phyloP scores from a whole-genome alignment of 2,888 invertebrate genomes.

The Ernsta delagoae region DNA sequence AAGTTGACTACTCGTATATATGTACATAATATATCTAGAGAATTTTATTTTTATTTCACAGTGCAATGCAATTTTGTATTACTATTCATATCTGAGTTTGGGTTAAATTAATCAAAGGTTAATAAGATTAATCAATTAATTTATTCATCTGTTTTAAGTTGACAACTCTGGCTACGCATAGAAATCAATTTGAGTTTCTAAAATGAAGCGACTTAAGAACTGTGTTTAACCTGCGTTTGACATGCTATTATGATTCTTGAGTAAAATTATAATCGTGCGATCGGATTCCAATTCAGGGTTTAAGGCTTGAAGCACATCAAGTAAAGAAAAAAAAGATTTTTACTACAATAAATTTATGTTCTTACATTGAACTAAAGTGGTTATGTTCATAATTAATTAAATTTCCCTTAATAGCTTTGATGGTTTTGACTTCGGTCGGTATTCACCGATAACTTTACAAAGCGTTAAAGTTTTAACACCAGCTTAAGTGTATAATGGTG shows the following conservation, averaged over 20 bases:
- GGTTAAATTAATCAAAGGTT: no score
- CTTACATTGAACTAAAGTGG: no score
- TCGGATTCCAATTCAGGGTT: background rate
- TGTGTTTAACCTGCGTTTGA: background rate
- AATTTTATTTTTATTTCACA: background rate
- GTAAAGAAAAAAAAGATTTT: no score
- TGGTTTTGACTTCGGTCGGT: slow-evolving; percentile 2
- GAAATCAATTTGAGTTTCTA: background rate
- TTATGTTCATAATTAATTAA: background rate
- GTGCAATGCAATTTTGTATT: background rate
- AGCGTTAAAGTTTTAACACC: slow-evolving; percentile 5
- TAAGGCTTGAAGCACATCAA: background rate
- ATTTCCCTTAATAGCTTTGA: background rate
- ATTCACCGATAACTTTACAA: slow-evolving; percentile 1
- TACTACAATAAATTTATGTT: no score
- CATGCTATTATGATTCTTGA: background rate
- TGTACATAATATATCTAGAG: background rate
- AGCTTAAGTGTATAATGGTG: background rate
- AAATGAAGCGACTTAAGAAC: background rate
- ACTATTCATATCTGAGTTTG: background rate
- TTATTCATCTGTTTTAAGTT: background rate
- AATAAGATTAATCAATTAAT: no score
- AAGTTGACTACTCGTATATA: background rate
- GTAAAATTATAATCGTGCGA: background rate
- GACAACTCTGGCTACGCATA: background rate